These are phyloP conservation scores for Garra rufa DNA, from an alignment of 2,113 vertebrate species.

Conservation along the genomic window DNA sequence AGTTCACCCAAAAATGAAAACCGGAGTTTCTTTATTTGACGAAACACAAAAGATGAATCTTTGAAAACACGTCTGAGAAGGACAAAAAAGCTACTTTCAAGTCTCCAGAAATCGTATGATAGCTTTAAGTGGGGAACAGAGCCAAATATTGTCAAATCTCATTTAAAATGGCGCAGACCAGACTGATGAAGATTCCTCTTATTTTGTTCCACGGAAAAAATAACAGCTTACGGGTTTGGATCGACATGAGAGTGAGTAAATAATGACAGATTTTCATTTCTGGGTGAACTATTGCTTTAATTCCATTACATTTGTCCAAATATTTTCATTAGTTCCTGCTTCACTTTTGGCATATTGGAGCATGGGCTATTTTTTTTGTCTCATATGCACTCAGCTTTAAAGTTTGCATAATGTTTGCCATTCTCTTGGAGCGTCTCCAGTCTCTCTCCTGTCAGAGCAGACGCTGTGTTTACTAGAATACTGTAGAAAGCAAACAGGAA, in stretches of 20 bases:
- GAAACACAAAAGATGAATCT: not conserved
- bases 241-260: conserved; percentile 27
- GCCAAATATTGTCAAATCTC: not conserved
- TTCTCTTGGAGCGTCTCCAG: conserved; percentile 42
- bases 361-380: not conserved
- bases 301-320: conserved; percentile 34
- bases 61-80: not conserved
- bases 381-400: not conserved
- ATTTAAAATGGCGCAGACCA: not conserved
- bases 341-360: conserved; percentile 29
- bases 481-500: conserved; percentile 59
- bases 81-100: too few relatives aligned
- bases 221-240: not conserved
- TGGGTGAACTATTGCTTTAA: conserved; percentile 20
- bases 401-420: conserved; percentile 48
- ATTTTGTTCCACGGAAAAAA: conserved; percentile 10
- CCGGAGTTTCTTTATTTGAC: not conserved
- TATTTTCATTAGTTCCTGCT: conserved; percentile 40
- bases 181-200: conserved; percentile 9
- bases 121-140: not conserved
- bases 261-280: conserved; percentile 13
- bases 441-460: conserved; percentile 25
- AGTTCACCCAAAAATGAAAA: not conserved
- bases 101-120: not conserved
- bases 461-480: conserved; percentile 52